These are phyloP conservation scores for Molothrus ater DNA, from an alignment of 2,797 vertebrate species.

Conservation along the genomic window DNA sequence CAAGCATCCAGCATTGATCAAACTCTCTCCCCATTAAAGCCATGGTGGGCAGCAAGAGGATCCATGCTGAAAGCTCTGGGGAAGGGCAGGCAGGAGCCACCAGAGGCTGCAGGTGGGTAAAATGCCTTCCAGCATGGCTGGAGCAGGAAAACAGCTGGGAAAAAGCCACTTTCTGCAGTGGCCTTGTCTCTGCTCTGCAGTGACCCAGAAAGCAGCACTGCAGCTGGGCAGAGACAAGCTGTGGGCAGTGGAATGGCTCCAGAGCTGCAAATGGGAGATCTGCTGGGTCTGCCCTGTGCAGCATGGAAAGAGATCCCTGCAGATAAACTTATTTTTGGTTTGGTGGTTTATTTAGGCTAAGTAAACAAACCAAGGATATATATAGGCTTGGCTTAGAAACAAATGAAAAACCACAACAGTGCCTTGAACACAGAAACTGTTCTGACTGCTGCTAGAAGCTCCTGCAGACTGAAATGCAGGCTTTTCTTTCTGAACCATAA, in stretches of 20 bases:
- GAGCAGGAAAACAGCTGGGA: not conserved
- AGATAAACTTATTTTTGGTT: not conserved
- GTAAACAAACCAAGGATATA: not conserved
- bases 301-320: not conserved
- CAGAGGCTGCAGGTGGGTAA: not conserved
- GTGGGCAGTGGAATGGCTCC: not conserved
- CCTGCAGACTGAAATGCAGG: constrained; percentile 23
- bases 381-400: not conserved
- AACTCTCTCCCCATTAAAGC: not conserved
- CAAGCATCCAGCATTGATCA: not conserved
- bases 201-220: not conserved
- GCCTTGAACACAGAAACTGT: not conserved
- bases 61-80: not conserved
- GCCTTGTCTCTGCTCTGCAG: not conserved
- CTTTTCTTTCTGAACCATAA: constrained; percentile 58
- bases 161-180: not conserved
- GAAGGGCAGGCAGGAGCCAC: not conserved
- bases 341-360: not conserved
- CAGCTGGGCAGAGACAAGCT: not conserved
- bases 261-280: not conserved
- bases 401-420: not conserved
- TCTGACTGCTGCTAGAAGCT: constrained; percentile 6
- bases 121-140: not conserved
- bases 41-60: not conserved
- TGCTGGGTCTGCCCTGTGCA: not conserved